Base-by-base conservation (phyloP, 2,888 invertebrate species). In the Thyatira batis region DNA sequence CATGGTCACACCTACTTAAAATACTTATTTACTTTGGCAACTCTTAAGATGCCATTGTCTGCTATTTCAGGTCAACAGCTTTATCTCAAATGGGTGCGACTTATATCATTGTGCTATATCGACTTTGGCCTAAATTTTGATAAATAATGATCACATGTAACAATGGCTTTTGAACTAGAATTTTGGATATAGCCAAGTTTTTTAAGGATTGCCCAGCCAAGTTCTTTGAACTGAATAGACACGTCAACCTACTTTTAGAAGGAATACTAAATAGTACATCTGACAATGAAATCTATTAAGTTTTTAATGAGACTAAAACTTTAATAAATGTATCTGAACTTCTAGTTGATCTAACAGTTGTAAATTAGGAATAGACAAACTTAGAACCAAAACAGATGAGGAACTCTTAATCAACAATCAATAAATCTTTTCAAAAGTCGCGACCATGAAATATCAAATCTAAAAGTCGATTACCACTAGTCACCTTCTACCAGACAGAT, bases 31-130 rank as follows among this genome's bases (percentile, higher is more conserved):
- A 23, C 6, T 39, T 39, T 39, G 17, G 39, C 17, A 39, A 17
- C 33, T 33, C 33, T 33, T 11, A 39, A 39, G 17, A 17, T 39
- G 11, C 45, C n/a, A 45, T 45, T 45, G 45, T 45, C 11, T 6
- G 6, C 23, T 11, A 27, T 52, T 49, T 48, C 46, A 52, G 52
- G 52, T 52, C 52, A 52, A 48, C 27, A 25, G 43, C 25, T 44
- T 45, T 46, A 52, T 49, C 49, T 25, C n/a, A 52, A 27, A 52
- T 27, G 48, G 43, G 39, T 43, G 52, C 20, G 52, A 11, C 27
- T 45, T 13, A 9, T 21, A 25, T 25, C 43, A 43, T 50, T 45
- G 45, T n/a, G 6, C 45, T 45, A 33, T 43, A 39, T 23, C n/a
- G 13, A 13, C 23, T 45, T n/a, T 39, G 39, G 13, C 39, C 39